Conservation (phyloP, 37 sponge, comb jelly and placozoan species). For the Dysidea cf. avara region DNA sequence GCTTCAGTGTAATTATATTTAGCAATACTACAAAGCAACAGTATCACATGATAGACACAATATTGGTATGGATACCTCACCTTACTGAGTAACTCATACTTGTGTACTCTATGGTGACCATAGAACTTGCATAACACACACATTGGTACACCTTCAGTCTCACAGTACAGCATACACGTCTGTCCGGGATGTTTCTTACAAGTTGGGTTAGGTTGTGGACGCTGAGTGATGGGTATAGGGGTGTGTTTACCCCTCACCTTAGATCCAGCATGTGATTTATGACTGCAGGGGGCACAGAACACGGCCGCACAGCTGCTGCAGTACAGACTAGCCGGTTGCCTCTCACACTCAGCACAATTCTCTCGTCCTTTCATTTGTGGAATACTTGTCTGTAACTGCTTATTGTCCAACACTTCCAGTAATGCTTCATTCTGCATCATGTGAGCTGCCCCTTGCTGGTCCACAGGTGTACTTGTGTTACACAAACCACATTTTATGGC, state of each 20-base stretch:
- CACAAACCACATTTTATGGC: slow-evolving; percentile 65
- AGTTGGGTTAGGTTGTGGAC: slow-evolving; percentile 65
- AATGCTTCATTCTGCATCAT: slow-evolving; percentile 59
- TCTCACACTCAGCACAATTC: slow-evolving; percentile 83
- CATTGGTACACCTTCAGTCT: slow-evolving; percentile 79
- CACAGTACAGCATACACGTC: slow-evolving; percentile 80
- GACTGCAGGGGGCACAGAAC: slow-evolving; percentile 64
- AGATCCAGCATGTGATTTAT: slow-evolving; percentile 60
- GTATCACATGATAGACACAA: too few species aligned
- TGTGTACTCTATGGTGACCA: slow-evolving; percentile 76
- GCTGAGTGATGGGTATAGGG: slow-evolving; percentile 68
- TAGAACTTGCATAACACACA: slow-evolving; percentile 87
- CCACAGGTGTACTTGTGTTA: slow-evolving; percentile 43
- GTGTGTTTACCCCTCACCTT: slow-evolving; percentile 63
- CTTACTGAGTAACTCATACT: slow-evolving; percentile 69
- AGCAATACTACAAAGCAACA: too few species aligned
- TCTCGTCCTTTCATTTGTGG: slow-evolving; percentile 31
- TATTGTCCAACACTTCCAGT: slow-evolving; percentile 54
- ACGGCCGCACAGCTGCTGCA: slow-evolving; percentile 76
- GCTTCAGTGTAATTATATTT: too few species aligned
- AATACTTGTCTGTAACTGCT: slow-evolving; percentile 38
- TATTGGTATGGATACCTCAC: too few species aligned
- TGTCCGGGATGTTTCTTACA: slow-evolving; percentile 80
- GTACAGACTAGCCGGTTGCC: slow-evolving; percentile 39
- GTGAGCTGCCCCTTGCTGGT: slow-evolving; percentile 30